Conservation (phyloP, 2,888 invertebrate species). For the Laspeyria flexula region DNA sequence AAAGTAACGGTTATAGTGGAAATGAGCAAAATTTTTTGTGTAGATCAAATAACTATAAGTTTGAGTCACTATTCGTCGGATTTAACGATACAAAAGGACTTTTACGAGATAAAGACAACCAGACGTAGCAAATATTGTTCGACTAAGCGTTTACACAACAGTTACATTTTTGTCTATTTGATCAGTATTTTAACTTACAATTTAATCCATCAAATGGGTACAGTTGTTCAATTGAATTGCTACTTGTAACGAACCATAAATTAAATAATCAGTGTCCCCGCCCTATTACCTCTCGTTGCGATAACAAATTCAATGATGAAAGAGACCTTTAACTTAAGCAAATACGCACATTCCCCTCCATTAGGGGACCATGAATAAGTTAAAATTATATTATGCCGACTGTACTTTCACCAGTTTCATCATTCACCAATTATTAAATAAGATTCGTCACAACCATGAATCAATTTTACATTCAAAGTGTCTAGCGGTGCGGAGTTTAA, state of each 20-base stretch:
- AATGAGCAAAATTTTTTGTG: constrained; percentile 18
- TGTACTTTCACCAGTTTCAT: constrained; percentile 28
- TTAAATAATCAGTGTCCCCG: constrained; percentile 27
- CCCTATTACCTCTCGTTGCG: constrained; percentile 33
- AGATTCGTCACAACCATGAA: constrained; percentile 9
- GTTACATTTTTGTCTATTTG: not conserved
- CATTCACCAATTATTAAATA: constrained; percentile 12
- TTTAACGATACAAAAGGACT: not conserved
- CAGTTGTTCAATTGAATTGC: constrained; percentile 29
- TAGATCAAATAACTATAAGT: not conserved
- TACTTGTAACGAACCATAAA: constrained; percentile 28
- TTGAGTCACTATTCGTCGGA: not conserved
- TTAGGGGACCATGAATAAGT: constrained; percentile 34
- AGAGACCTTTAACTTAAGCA: constrained; percentile 37
- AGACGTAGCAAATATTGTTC: not conserved
- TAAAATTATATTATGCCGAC: constrained; percentile 27
- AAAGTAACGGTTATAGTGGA: constrained; percentile 18
- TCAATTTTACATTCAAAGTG: constrained; percentile 21
- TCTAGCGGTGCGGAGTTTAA: not conserved
- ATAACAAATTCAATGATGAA: constrained; percentile 43
- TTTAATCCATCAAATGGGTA: constrained; percentile 21
- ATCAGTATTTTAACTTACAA: not conserved
- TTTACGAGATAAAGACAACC: constrained; percentile 2
- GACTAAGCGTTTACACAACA: not conserved
- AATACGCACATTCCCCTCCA: constrained; percentile 38